phyloP scores from a whole-genome alignment of 2,113 vertebrate genomes.

The Dissostichus mawsoni region DNA sequence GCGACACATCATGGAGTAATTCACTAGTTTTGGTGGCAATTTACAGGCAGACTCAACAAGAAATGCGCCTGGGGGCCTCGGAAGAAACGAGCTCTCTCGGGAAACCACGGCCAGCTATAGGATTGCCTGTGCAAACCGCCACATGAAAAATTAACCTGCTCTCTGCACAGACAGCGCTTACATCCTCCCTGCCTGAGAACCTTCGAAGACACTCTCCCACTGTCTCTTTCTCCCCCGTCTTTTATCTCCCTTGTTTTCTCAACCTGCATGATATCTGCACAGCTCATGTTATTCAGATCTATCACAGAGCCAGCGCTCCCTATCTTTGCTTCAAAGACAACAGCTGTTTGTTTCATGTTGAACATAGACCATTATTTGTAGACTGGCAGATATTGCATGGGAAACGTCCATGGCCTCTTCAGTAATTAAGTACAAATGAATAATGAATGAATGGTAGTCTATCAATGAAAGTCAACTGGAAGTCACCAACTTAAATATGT shows the following conservation, averaged over 20 bases:
- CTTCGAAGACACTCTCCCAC: conserved; percentile 15
- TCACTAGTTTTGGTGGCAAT: conserved; percentile 79
- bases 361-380: conserved; percentile 60
- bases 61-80: conserved; percentile 63
- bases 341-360: conserved; percentile 69
- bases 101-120: conserved; percentile 59
- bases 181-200: conserved; percentile 38
- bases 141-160: conserved; percentile 78
- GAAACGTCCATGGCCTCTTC: conserved; percentile 8
- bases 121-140: conserved; percentile 57
- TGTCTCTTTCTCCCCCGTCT: conserved; percentile 14
- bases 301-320: conserved; percentile 24
- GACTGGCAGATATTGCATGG: conserved; percentile 28
- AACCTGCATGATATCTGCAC: conserved; percentile 23
- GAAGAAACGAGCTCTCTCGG: conserved; percentile 58
- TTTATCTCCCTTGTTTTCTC: conserved; percentile 24
- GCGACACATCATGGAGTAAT: conserved; percentile 77
- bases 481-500: conserved; percentile 47
- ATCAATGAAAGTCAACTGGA: conserved; percentile 63
- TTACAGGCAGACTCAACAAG: conserved; percentile 72
- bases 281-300: conserved; percentile 34
- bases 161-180: conserved; percentile 50
- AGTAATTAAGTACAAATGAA: conserved; percentile 20
- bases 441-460: conserved; percentile 3
- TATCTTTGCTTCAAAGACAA: conserved; percentile 62